A percentile compares a stretch with the other conserved stretches of the same genome.
Conservation (phyloP, 2,113 vertebrate species). For the Pelvicachromis taeniatus region DNA sequence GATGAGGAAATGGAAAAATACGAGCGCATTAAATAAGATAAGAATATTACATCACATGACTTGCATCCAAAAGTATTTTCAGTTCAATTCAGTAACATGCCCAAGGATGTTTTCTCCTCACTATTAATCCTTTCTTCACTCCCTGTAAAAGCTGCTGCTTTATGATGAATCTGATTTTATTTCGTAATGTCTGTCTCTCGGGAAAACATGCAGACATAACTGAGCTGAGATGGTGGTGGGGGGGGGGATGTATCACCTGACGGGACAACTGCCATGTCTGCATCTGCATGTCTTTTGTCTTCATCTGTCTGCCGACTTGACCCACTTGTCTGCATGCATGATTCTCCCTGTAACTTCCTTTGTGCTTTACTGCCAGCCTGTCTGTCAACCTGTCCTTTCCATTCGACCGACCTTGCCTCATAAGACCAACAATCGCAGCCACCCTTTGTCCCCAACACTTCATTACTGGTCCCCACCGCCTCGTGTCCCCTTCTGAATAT, state of each 20-base stretch:
- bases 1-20: conserved; percentile 33
- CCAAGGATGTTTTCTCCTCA: conserved; percentile 13
- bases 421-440: conserved; percentile 17
- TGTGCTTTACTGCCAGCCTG: background rate
- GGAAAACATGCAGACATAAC: conserved; percentile 15
- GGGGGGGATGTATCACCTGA: background rate
- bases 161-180: conserved; percentile 18
- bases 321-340: background rate
- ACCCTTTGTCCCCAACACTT: conserved; percentile 13
- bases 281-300: background rate
- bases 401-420: conserved; percentile 46
- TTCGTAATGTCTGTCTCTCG: background rate
- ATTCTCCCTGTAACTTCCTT: background rate
- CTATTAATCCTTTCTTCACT: conserved; percentile 43
- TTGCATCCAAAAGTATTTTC: conserved; percentile 28
- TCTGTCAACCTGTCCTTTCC: conserved; percentile 35
- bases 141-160: conserved; percentile 6
- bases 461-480: conserved; percentile 30
- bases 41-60: conserved; percentile 53
- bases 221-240: background rate
- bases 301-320: background rate
- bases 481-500: conserved; percentile 35
- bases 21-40: conserved; percentile 44
- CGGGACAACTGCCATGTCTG: background rate
- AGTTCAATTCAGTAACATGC: conserved; percentile 35